phyloP scores from a whole-genome alignment of 1,140 invertebrate genomes.

The Caenorhabditis brenneri region DNA sequence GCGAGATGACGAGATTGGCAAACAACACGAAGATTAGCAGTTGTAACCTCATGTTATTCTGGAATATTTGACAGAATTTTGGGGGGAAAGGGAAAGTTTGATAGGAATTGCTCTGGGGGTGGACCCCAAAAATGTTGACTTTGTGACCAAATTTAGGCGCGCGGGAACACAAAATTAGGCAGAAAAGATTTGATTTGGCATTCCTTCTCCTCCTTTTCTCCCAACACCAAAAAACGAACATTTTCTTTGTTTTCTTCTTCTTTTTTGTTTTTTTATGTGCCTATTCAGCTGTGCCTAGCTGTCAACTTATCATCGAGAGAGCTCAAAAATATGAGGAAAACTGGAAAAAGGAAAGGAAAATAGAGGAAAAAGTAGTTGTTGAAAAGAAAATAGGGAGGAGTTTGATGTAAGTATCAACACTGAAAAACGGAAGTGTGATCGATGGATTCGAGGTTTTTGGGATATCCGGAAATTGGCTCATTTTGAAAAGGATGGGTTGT shows the following conservation, averaged over 20 bases:
- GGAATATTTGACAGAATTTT: not conserved
- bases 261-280: not conserved
- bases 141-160: not conserved
- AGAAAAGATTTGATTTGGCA: too few species aligned
- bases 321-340: not conserved
- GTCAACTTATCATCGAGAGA: not conserved
- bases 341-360: not conserved
- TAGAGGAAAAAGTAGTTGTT: not conserved
- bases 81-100: too few species aligned
- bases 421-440: not conserved
- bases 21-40: conserved; percentile 46
- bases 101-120: not conserved
- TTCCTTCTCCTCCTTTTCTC: too few species aligned
- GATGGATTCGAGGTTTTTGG: not conserved
- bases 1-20: conserved; percentile 31
- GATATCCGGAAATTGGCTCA: not conserved
- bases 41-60: conserved; percentile 48
- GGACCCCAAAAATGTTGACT: not conserved
- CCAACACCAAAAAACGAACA: not conserved
- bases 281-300: too few species aligned
- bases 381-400: not conserved
- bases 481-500: too few species aligned
- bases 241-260: not conserved
- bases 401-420: not conserved
- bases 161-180: not conserved